These are phyloP conservation scores for Pica pica DNA, from an alignment of 2,113 vertebrate species.

Conservation along the genomic window DNA sequence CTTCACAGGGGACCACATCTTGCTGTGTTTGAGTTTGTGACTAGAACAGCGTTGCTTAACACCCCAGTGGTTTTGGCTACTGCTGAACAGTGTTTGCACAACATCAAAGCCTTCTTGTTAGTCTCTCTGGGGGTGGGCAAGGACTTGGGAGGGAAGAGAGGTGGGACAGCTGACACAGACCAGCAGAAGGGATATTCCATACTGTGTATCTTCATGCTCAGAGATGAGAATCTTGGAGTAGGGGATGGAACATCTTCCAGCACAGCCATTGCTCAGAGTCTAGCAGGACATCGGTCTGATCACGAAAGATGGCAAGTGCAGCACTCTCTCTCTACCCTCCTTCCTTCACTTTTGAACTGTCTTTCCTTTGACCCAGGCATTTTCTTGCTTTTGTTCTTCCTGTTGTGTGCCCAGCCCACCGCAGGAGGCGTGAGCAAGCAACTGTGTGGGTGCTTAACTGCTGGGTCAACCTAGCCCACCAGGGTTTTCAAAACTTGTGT, in stretches of 20 bases:
- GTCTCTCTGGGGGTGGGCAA: background rate
- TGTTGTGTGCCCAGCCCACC: background rate
- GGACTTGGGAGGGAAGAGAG: background rate
- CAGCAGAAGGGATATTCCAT: fast-evolving
- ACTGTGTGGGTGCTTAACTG: background rate
- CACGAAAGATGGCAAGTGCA: fast-evolving
- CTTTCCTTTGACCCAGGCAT: background rate
- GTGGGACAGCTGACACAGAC: background rate
- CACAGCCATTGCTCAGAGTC: background rate
- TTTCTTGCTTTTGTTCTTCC: background rate
- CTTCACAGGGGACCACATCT: background rate
- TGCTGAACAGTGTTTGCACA: background rate
- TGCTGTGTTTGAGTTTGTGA: background rate
- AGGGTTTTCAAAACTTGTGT: background rate
- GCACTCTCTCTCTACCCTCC: background rate
- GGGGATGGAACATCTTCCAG: background rate
- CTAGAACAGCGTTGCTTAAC: background rate
- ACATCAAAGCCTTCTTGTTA: background rate
- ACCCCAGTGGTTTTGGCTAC: background rate
- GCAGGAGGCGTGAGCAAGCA: background rate
- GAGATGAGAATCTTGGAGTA: background rate
- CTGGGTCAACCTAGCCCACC: background rate
- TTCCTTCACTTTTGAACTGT: background rate
- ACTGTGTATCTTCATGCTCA: too few species aligned
- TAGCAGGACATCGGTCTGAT: fast-evolving